These are phyloP conservation scores for Atherix ibis DNA, from an alignment of 2,888 invertebrate genomes.

Conservation along the genomic window DNA sequence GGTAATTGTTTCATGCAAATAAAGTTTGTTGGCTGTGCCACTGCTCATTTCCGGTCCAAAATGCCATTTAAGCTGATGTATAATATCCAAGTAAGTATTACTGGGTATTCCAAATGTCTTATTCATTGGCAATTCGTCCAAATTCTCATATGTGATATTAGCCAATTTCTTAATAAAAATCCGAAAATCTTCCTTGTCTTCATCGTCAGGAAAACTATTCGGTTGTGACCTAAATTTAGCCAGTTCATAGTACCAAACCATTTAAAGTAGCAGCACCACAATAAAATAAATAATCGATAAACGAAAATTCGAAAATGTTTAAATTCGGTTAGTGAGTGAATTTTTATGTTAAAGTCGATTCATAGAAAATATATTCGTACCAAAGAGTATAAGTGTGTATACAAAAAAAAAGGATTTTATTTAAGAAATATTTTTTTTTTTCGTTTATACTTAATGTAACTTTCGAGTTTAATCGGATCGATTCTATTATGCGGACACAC, in stretches of 20 bases:
- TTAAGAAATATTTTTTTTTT: neutral
- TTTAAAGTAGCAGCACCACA: no score
- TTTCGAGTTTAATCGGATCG: slow-evolving; percentile 37
- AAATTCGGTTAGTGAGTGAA: neutral
- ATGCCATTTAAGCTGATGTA: slow-evolving; percentile 34
- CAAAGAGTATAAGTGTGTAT: no score
- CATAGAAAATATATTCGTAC: neutral
- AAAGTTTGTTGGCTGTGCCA: slow-evolving; percentile 35
- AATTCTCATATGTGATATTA: slow-evolving; percentile 42
- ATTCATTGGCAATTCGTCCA: slow-evolving; percentile 40
- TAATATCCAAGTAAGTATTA: slow-evolving; percentile 39
- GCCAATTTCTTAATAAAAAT: slow-evolving; percentile 40
- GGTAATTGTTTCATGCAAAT: slow-evolving; percentile 43
- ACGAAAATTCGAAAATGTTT: slow-evolving; percentile 2
- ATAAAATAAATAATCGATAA: neutral
- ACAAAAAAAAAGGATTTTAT: neutral
- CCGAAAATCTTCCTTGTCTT: slow-evolving; percentile 38
- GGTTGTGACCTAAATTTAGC: slow-evolving; percentile 14
- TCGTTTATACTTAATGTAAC: slow-evolving; percentile 36
- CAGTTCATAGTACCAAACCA: no score
- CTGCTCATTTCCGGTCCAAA: slow-evolving; percentile 42
- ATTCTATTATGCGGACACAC: slow-evolving; percentile 45
- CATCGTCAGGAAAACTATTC: slow-evolving; percentile 23
- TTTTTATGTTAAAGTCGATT: neutral
- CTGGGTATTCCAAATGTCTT: slow-evolving; percentile 35